Percentiles rank a stretch among this genome's conserved stretches.
phyloP scores from a whole-genome alignment of 2,113 vertebrate species.

The Strix aluco region DNA sequence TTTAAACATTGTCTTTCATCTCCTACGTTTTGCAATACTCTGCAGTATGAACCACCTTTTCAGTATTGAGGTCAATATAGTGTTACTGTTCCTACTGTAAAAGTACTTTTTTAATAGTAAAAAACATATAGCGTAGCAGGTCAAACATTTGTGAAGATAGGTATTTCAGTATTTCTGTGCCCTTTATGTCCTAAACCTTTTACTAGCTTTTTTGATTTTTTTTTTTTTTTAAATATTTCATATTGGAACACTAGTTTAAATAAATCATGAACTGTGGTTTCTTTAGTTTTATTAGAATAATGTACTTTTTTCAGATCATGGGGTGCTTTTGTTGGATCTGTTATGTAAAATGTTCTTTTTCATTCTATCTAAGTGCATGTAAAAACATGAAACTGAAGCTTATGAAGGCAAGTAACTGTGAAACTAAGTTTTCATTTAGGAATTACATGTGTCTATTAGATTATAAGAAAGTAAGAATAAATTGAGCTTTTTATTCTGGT shows the following conservation, averaged over 20 bases:
- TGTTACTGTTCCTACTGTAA: not conserved
- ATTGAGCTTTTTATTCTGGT: not conserved
- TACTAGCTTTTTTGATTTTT: not conserved
- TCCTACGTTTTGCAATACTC: not conserved
- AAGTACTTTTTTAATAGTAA: not conserved
- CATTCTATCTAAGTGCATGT: not conserved
- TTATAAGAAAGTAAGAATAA: not conserved
- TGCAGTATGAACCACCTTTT: not conserved
- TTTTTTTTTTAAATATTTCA: not conserved
- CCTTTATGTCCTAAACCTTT: not conserved
- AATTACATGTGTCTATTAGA: not conserved
- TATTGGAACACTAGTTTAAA: not conserved
- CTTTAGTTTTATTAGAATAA: not conserved
- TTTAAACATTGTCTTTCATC: not conserved
- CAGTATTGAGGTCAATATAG: not conserved
- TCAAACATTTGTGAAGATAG: not conserved
- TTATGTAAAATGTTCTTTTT: not conserved
- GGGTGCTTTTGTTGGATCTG: not conserved
- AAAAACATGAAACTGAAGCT: not conserved
- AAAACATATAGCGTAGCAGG: not conserved
- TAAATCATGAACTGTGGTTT: not conserved
- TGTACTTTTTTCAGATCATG: not conserved
- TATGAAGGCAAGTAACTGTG: not conserved
- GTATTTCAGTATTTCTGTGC: not conserved
- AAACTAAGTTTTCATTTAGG: not conserved